These are phyloP conservation scores for Aurelia aurita DNA, from an alignment of 30 jellyfish, hydroid and myxozoan species.

Conservation along the genomic window DNA sequence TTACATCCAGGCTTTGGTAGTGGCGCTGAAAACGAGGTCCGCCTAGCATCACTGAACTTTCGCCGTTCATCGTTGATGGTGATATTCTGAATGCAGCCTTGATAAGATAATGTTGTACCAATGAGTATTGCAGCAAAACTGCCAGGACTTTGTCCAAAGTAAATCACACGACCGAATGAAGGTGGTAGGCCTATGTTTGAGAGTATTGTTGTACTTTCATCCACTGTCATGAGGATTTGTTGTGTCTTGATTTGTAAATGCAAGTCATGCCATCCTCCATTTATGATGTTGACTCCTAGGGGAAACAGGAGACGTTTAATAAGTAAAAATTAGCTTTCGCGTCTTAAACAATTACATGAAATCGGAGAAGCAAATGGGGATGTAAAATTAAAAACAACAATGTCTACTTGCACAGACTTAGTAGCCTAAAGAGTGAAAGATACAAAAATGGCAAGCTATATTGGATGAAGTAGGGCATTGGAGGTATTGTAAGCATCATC, in stretches of 20 bases:
- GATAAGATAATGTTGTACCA: constrained; percentile 50
- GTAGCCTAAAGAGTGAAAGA: no score
- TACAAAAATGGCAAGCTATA: no score
- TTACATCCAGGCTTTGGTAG: constrained; percentile 51
- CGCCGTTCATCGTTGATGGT: not conserved
- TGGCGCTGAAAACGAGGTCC: constrained; percentile 35
- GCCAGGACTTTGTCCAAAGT: constrained; percentile 57
- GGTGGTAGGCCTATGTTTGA: constrained; percentile 20
- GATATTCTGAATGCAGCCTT: constrained; percentile 44
- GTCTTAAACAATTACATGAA: no score
- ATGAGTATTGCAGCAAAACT: constrained; percentile 57
- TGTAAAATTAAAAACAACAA: no score
- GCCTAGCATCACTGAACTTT: constrained; percentile 29
- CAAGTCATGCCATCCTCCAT: constrained; percentile 60
- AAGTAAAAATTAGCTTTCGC: no score
- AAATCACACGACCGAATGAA: constrained; percentile 42
- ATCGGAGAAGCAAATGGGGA: no score
- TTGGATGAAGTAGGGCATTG: no score
- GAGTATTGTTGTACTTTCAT: not conserved
- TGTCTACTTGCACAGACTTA: no score
- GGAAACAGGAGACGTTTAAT: no score
- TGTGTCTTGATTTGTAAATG: not conserved
- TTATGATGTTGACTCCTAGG: constrained; percentile 4
- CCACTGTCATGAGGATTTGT: not conserved
- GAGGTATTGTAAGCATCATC: no score